These are phyloP conservation scores for Noctua pronuba DNA, from an alignment of 2,888 invertebrate genomes.

Conservation along the genomic window DNA sequence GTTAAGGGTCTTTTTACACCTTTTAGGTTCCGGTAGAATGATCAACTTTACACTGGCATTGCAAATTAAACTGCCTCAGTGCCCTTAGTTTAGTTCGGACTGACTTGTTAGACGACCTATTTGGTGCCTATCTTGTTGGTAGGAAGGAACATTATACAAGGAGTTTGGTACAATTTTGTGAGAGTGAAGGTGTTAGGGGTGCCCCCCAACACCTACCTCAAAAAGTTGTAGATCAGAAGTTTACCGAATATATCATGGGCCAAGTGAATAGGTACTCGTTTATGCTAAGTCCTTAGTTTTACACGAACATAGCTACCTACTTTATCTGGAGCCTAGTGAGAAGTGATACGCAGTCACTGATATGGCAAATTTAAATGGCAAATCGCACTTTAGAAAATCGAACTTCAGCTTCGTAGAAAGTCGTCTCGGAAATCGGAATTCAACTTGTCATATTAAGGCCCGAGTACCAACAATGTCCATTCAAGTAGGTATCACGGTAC, in stretches of 20 bases:
- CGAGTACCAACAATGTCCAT: background rate
- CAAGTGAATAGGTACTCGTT: too few species aligned
- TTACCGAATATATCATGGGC: background rate
- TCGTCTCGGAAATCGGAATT: background rate
- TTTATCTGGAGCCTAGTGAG: background rate
- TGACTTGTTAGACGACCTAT: constrained; percentile 18
- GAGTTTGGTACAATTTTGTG: background rate
- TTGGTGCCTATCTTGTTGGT: background rate
- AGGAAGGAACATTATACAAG: background rate
- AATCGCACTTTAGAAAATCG: too few species aligned
- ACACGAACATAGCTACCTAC: background rate
- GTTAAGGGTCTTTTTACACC: too few species aligned
- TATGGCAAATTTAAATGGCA: too few species aligned
- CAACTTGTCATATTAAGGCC: background rate
- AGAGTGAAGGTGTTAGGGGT: background rate
- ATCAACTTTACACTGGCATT: constrained; percentile 42
- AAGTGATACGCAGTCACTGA: background rate
- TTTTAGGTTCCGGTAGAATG: background rate
- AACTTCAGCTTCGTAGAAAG: background rate
- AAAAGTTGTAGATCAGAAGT: background rate
- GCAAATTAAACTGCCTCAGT: constrained; percentile 60
- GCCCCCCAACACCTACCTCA: background rate
- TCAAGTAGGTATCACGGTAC: background rate
- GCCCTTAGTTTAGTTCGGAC: constrained; percentile 17
- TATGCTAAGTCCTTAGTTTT: background rate